These are phyloP conservation scores for Hormiphora californensis DNA, from an alignment of 37 sponge, comb jelly and placozoan species.

Conservation along the genomic window DNA sequence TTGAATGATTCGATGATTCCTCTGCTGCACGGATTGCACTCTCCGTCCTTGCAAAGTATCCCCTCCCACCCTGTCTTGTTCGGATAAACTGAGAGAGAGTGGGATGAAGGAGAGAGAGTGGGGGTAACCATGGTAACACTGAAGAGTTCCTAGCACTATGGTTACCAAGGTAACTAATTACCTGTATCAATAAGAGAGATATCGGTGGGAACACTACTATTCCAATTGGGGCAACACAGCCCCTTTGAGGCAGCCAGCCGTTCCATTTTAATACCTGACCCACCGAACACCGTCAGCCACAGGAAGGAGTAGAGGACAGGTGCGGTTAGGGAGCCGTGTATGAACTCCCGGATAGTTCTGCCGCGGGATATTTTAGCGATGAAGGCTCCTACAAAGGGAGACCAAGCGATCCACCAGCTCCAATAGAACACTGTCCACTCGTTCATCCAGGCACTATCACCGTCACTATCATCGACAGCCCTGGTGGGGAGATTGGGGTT, in stretches of 20 bases:
- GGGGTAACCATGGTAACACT: too few species aligned
- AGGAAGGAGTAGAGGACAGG: constrained; percentile 13
- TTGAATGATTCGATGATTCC: neutral
- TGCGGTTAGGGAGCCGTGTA: constrained; percentile 19
- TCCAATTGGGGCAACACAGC: neutral
- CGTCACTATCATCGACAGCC: neutral
- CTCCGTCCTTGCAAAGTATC: neutral
- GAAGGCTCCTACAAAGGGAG: constrained; percentile 43
- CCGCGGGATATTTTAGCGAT: constrained; percentile 50
- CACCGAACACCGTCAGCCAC: constrained; percentile 35
- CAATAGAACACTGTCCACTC: constrained; percentile 50
- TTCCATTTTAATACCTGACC: constrained; percentile 29
- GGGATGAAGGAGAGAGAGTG: too few species aligned
- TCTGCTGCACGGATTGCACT: neutral
- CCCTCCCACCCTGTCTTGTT: too few species aligned
- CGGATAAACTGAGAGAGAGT: too few species aligned
- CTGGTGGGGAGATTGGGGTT: too few species aligned
- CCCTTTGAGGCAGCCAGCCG: neutral
- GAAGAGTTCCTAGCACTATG: neutral
- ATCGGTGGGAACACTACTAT: neutral
- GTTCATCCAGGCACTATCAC: neutral
- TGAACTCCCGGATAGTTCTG: constrained; percentile 44
- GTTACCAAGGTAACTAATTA: neutral
- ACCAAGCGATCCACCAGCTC: constrained; percentile 55
- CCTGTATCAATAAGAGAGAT: neutral